Evolutionary conservation across 2,113 vertebrate species (phyloP).

Genomic region (Chrysochloris asiatica): DNA sequence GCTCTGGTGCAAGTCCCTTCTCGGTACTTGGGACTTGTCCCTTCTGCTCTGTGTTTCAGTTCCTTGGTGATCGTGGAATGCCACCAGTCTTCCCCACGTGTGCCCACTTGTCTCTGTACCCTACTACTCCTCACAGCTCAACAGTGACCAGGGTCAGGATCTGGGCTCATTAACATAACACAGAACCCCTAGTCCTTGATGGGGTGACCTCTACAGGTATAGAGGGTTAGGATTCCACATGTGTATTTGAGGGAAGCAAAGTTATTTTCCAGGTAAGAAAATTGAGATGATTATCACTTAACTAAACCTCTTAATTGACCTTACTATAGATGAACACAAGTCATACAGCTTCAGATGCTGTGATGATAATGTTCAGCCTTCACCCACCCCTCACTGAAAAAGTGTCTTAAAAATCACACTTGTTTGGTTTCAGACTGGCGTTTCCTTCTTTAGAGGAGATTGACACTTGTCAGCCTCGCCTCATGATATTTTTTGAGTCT

Average conservation of each 20-base stretch:
- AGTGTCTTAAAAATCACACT: neutral
- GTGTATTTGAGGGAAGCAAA: neutral
- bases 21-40: neutral
- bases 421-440: neutral
- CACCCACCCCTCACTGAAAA: neutral
- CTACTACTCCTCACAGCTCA: neutral
- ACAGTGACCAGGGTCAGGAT: neutral
- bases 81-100: neutral
- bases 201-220: neutral
- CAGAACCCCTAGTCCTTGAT: neutral
- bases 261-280: constrained; percentile 43
- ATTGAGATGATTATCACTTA: constrained; percentile 10
- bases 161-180: neutral
- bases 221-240: neutral
- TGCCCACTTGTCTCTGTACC: no score
- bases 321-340: constrained; percentile 9
- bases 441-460: constrained; percentile 23
- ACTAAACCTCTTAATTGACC: constrained; percentile 50
- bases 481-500: constrained; percentile 26
- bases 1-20: neutral
- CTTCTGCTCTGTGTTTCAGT: neutral
- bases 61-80: neutral
- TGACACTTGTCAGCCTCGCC: neutral
- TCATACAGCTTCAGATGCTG: neutral
- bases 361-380: constrained; percentile 39